phyloP scores from a whole-genome alignment of 2,888 invertebrate genomes.

The Athalia rosae region DNA sequence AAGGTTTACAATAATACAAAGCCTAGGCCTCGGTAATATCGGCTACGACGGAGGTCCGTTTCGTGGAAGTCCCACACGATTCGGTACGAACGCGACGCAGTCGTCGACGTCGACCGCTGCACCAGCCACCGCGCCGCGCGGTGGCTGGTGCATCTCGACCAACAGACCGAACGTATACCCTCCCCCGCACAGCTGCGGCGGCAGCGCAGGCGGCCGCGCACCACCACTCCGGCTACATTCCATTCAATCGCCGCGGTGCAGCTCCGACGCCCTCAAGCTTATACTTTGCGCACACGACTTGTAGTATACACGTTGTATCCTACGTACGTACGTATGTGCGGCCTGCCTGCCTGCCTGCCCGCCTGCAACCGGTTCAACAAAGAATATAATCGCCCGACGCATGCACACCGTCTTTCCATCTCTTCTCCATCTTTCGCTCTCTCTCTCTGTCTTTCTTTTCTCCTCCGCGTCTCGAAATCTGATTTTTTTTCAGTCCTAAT shows the following conservation, averaged over 20 bases:
- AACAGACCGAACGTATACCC: constrained; percentile 16
- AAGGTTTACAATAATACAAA: constrained; percentile 29
- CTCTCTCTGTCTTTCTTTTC: not conserved
- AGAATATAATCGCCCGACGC: not conserved
- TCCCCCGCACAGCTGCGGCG: constrained; percentile 47
- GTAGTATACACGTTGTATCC: not conserved
- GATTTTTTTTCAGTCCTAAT: not conserved
- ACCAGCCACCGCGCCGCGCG: constrained; percentile 47
- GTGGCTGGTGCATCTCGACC: constrained; percentile 48
- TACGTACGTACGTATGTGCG: not conserved
- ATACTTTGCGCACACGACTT: constrained; percentile 37
- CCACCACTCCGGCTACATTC: constrained; percentile 51
- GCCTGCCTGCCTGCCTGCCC: too few relatives aligned
- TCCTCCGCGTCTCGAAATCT: not conserved
- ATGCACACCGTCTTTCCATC: not conserved
- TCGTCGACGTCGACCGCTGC: constrained; percentile 44
- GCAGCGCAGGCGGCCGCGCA: too few relatives aligned
- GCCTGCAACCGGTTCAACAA: constrained; percentile 19
- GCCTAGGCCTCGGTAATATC: constrained; percentile 40
- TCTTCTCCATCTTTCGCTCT: not conserved
- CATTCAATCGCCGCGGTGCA: constrained; percentile 40
- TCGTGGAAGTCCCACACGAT: constrained; percentile 65
- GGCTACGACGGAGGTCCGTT: constrained; percentile 60
- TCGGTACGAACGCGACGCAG: constrained; percentile 47
- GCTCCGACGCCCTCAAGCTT: constrained; percentile 46